These are phyloP conservation scores for Caenorhabditis macrosperma DNA, from an alignment of 2,888 invertebrate genomes.

Conservation along the genomic window DNA sequence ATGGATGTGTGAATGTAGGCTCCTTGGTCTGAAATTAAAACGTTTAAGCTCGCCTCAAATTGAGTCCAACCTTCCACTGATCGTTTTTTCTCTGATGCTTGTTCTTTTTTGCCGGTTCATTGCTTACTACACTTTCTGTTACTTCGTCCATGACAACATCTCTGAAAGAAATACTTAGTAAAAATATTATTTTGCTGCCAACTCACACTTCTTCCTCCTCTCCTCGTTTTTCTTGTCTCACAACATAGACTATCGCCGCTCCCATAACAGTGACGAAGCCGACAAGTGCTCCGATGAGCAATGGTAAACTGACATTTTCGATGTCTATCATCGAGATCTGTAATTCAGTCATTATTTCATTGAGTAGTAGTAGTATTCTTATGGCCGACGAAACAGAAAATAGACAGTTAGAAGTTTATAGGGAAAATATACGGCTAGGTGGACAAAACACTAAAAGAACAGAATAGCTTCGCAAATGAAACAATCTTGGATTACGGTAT, in stretches of 20 bases:
- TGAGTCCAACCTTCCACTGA: conserved; percentile 36
- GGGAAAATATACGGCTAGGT: no score
- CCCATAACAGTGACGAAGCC: conserved; percentile 55
- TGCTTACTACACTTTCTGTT: conserved; percentile 33
- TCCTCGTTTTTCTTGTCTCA: conserved; percentile 40
- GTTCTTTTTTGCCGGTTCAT: conserved; percentile 39
- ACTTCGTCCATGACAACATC: conserved; percentile 61
- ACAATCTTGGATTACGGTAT: conserved; percentile 15
- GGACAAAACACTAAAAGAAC: no score
- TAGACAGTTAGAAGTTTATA: no score
- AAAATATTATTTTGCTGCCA: neutral
- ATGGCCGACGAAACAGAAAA: neutral
- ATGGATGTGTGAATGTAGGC: conserved; percentile 83
- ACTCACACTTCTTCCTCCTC: conserved; percentile 54
- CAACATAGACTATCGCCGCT: conserved; percentile 50
- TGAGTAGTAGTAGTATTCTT: no score
- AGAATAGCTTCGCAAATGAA: no score
- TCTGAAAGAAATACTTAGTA: conserved; percentile 19
- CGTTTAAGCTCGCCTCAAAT: neutral
- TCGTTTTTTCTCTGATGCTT: conserved; percentile 57
- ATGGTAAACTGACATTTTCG: conserved; percentile 46
- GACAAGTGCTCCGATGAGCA: conserved; percentile 50
- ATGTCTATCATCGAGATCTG: conserved; percentile 60
- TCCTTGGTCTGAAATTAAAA: conserved; percentile 42
- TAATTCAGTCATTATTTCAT: conserved; percentile 1